Conservation (phyloP, 2,888 invertebrate species). For the Agrotis ipsilon region DNA sequence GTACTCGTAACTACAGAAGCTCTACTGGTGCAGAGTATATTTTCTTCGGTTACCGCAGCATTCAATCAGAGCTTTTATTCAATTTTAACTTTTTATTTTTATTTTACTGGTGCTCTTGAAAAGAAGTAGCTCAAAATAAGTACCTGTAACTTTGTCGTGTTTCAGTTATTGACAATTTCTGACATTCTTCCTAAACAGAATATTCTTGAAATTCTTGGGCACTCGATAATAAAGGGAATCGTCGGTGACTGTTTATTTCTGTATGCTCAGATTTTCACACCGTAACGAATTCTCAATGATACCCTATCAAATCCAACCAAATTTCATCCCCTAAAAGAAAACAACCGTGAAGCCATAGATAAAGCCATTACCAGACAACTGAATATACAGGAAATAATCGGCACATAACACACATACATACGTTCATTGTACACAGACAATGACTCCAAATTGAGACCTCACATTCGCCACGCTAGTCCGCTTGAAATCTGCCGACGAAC, state of each 20-base stretch:
- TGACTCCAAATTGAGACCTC: slow-evolving; percentile 87
- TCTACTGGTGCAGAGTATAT: too few species aligned
- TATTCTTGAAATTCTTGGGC: background rate
- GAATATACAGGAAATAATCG: slow-evolving; percentile 60
- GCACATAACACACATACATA: slow-evolving; percentile 62
- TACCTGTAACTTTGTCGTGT: background rate
- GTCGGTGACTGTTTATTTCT: slow-evolving; percentile 10
- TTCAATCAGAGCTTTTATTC: too few species aligned
- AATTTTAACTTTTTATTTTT: too few species aligned
- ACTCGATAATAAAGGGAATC: background rate
- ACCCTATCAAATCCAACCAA: slow-evolving; percentile 41
- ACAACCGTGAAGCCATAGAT: slow-evolving; percentile 58
- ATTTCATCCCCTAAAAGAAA: slow-evolving; percentile 53
- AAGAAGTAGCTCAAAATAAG: background rate
- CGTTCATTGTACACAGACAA: slow-evolving; percentile 77
- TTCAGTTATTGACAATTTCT: background rate
- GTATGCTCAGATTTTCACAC: slow-evolving; percentile 21
- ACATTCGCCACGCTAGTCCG: slow-evolving; percentile 83
- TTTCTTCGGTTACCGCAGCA: too few species aligned
- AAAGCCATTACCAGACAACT: slow-evolving; percentile 59
- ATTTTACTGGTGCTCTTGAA: background rate
- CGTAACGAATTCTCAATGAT: slow-evolving; percentile 41
- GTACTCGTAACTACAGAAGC: too few species aligned
- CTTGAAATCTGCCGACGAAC: slow-evolving; percentile 70
- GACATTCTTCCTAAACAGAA: too few species aligned